phyloP scores from a whole-genome alignment of 2,113 vertebrate species.

The Calyptommatus sinebrachiatus region DNA sequence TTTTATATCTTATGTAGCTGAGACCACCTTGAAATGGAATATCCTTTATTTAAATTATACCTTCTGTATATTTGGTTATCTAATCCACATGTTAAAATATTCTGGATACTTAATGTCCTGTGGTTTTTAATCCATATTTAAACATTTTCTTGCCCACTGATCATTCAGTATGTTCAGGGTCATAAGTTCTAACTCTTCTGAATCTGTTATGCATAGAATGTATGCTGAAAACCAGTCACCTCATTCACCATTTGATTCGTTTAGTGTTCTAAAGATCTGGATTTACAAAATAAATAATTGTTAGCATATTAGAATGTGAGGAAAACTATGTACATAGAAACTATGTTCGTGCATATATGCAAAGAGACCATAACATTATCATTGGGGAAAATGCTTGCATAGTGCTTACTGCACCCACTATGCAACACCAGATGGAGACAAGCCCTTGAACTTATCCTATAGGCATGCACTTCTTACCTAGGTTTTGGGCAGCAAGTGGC shows the following conservation, averaged over 20 bases:
- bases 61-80: slow-evolving; percentile 53
- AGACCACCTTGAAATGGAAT: slow-evolving; percentile 53
- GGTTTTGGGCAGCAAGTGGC: too few species aligned
- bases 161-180: slow-evolving; percentile 54
- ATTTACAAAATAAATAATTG: slow-evolving; percentile 27
- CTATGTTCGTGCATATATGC: not conserved
- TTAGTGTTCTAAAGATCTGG: slow-evolving; percentile 31
- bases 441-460: too few species aligned
- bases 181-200: slow-evolving; percentile 58
- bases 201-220: slow-evolving; percentile 41
- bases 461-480: too few species aligned
- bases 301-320: slow-evolving; percentile 12
- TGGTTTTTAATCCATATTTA: slow-evolving; percentile 63
- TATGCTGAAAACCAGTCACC: slow-evolving; percentile 25
- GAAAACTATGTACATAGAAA: not conserved
- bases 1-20: slow-evolving; percentile 41
- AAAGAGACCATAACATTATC: too few species aligned
- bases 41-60: slow-evolving; percentile 55
- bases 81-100: slow-evolving; percentile 58
- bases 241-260: slow-evolving; percentile 37
- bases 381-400: too few species aligned
- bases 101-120: slow-evolving; percentile 58
- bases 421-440: too few species aligned
- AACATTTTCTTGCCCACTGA: slow-evolving; percentile 52
- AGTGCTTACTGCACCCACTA: too few species aligned